phyloP scores from a whole-genome alignment of 2,888 invertebrate genomes.

The Digitonthophagus gazella region DNA sequence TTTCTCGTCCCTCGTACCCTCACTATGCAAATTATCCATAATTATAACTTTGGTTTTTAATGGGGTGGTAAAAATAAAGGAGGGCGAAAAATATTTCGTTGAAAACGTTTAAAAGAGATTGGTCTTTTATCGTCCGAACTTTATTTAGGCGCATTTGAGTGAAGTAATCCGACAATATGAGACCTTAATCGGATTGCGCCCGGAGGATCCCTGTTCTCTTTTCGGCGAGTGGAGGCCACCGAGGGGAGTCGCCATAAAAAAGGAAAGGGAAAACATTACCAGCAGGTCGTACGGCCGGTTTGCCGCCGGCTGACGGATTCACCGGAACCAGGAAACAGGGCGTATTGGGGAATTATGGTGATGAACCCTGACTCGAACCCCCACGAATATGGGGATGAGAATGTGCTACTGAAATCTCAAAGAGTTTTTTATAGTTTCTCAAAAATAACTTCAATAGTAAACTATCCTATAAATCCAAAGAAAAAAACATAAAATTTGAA shows the following conservation, averaged over 20 bases:
- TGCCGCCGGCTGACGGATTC: constrained; percentile 47
- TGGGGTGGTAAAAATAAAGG: no score
- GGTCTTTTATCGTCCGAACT: background rate
- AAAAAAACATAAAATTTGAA: no score
- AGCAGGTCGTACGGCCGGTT: constrained; percentile 53
- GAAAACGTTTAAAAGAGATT: background rate
- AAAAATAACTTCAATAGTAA: no score
- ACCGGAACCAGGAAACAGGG: constrained; percentile 44
- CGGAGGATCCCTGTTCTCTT: constrained; percentile 2
- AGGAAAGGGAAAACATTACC: constrained; percentile 51
- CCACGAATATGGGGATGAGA: constrained; percentile 30
- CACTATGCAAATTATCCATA: no score
- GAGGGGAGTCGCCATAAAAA: constrained; percentile 23
- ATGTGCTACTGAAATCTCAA: background rate
- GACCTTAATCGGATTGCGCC: constrained; percentile 18
- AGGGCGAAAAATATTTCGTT: no score
- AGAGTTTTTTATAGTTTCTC: background rate
- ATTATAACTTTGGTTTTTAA: no score
- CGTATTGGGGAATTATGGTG: constrained; percentile 36
- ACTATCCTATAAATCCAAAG: no score
- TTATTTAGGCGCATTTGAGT: background rate
- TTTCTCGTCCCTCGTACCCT: constrained; percentile 5
- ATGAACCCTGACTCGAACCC: constrained; percentile 33
- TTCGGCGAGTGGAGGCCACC: constrained; percentile 11
- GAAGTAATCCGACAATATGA: constrained; percentile 27